A percentile compares a stretch with the other conserved stretches of the same genome.
phyloP scores from a whole-genome alignment of 1,140 invertebrate genomes.

The Papilio machaon region DNA sequence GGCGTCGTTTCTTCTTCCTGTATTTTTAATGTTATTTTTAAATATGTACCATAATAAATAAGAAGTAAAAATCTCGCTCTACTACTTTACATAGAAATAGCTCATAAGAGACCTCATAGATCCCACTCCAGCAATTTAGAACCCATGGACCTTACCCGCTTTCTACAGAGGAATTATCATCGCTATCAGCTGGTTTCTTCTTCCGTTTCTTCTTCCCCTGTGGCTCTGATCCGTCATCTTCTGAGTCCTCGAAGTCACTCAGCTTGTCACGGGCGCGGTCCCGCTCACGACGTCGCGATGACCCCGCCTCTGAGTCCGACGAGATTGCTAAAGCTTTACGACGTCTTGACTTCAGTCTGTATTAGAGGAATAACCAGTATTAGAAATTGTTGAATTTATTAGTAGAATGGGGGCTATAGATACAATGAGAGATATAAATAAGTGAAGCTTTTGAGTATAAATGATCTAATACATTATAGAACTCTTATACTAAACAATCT shows the following conservation, averaged over 20 bases:
- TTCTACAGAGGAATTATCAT: constrained; percentile 52
- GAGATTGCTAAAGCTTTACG: constrained; percentile 69
- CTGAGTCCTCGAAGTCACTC: constrained; percentile 74
- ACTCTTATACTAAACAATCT: no score
- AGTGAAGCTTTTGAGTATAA: no score
- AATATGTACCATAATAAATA: constrained; percentile 30
- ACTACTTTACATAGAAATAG: not conserved
- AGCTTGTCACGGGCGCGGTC: constrained; percentile 37
- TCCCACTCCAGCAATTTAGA: not conserved
- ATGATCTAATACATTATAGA: no score
- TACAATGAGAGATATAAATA: no score
- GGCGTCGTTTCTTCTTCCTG: constrained; percentile 78
- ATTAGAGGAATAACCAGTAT: no score
- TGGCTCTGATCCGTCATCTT: constrained; percentile 60
- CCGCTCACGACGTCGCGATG: constrained; percentile 54
- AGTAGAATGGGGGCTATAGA: no score
- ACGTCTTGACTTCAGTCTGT: constrained; percentile 62
- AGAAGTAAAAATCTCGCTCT: not conserved
- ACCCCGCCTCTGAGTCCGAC: constrained; percentile 68
- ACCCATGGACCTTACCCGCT: constrained; percentile 39
- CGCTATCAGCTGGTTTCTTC: constrained; percentile 67
- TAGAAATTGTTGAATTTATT: no score
- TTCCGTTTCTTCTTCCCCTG: constrained; percentile 60
- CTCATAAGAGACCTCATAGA: not conserved
- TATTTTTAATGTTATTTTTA: constrained; percentile 21